phyloP scores from a whole-genome alignment of 2,888 invertebrate species.

The Oscheius sp. region DNA sequence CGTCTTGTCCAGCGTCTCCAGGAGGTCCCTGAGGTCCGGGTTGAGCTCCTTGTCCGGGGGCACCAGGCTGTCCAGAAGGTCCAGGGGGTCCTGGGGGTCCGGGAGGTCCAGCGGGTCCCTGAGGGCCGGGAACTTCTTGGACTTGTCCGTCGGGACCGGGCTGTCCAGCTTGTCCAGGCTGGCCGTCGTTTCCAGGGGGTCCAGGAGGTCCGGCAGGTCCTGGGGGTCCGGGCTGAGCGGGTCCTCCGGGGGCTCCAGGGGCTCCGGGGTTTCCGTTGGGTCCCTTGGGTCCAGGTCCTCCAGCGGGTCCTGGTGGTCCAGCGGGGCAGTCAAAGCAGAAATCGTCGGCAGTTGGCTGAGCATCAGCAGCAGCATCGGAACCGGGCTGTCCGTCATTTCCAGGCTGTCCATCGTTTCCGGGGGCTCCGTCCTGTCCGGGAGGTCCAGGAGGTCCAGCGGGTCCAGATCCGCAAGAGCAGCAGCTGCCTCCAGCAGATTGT shows the following conservation, averaged over 20 bases:
- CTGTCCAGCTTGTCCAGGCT: slow-evolving; percentile 58
- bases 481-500: slow-evolving; percentile 47
- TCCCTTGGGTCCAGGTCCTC: slow-evolving; percentile 62
- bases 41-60: slow-evolving; percentile 59
- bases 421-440: slow-evolving; percentile 57
- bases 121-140: slow-evolving; percentile 50
- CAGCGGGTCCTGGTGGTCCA: slow-evolving; percentile 61
- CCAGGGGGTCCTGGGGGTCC: slow-evolving; percentile 60
- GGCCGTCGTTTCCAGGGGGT: slow-evolving; percentile 58
- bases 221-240: slow-evolving; percentile 54
- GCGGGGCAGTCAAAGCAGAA: slow-evolving; percentile 68
- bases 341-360: slow-evolving; percentile 54
- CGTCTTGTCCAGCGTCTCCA: slow-evolving; percentile 61
- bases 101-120: slow-evolving; percentile 60
- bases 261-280: slow-evolving; percentile 42
- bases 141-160: slow-evolving; percentile 59
- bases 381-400: slow-evolving; percentile 54
- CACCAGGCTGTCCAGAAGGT: slow-evolving; percentile 58
- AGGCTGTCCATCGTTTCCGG: slow-evolving; percentile 52
- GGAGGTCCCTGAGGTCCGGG: slow-evolving; percentile 63
- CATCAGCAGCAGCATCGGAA: slow-evolving; percentile 56
- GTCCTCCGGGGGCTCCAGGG: slow-evolving; percentile 49
- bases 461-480: slow-evolving; percentile 64
- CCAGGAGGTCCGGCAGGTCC: slow-evolving; percentile 60
- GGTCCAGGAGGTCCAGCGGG: slow-evolving; percentile 62